Conservation (phyloP, 1,140 invertebrate species). For the Penaeus vannamei region DNA sequence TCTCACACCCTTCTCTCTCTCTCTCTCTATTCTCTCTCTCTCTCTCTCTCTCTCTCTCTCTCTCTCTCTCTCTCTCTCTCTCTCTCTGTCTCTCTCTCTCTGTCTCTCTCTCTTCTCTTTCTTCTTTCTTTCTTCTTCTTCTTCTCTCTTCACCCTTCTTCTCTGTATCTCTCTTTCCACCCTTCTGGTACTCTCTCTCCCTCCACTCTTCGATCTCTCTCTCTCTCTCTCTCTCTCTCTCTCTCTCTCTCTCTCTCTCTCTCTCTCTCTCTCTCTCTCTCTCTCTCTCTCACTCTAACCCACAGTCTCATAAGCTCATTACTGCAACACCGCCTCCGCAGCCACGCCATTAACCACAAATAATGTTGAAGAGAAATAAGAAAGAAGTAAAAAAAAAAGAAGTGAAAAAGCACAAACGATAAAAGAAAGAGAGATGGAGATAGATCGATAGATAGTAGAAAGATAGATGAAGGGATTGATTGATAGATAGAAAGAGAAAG, state of each 20-base stretch:
- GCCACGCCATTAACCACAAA: background rate
- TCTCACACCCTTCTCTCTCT: background rate
- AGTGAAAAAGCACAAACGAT: background rate
- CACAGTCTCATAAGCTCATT: too few species aligned
- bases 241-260: slow-evolving; percentile 11
- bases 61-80: too few species aligned
- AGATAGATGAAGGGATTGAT: background rate
- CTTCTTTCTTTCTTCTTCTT: background rate
- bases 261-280: background rate
- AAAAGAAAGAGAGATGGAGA: background rate
- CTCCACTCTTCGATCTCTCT: background rate
- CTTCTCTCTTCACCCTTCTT: background rate
- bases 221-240: slow-evolving; percentile 10
- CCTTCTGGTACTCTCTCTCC: background rate
- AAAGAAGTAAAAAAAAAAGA: background rate
- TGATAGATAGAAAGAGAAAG: background rate
- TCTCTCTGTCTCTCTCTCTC: too few species aligned
- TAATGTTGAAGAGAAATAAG: background rate
- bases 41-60: too few species aligned
- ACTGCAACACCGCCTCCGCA: too few species aligned
- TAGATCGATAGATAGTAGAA: background rate
- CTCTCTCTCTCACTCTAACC: background rate
- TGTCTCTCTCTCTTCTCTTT: too few species aligned
- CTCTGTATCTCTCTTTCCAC: background rate
- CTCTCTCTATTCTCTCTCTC: too few species aligned